Evolutionary conservation across 1,140 invertebrate genomes (phyloP), one percentile per base, ranked within the genome.

Genomic region (Gerris buenoi): DNA sequence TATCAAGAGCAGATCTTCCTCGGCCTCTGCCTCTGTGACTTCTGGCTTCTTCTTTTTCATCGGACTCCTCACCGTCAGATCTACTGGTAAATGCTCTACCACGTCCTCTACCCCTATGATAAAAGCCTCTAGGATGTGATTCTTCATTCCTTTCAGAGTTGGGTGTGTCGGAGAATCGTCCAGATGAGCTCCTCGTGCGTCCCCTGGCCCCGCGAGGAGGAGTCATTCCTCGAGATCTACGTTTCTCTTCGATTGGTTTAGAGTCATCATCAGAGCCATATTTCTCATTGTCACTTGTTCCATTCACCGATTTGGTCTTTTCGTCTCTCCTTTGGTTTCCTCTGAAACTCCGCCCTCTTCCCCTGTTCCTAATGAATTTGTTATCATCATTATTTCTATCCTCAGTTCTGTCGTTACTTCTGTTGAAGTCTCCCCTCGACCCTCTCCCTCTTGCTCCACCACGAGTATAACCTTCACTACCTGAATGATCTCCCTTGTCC

Each of bases 21-120:
- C 62, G 14, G 2, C 62, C 62, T 22, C 62, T 13, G 14, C 58
- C 58, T 22, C 58, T 60, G 3, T 5, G 59, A 18, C 61, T 27
- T 27, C 46, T 59, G 25, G 57, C 68, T 25, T 59, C n/a, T 57
- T 60, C 60, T 33, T 60, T 28, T 25, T 58, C 22, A 56, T 66
- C 46, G 23, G 33, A 46, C 18, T 46, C 25, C 3, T 60, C 62
- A 23, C 25, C 14, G 26, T 57, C 63, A 2, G 26, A 57, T 33
- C 15, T 29, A 13, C 28, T 23, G 2, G 25, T 61, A 2, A 25
- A 15, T 23, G 33, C 62, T 27, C 60, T 56, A 27, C 64, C 63
- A 56, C 64, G 25, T 13, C 65, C 27, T 26, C 64, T 27, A n/a
- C 67, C 63, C 22, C 70, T 64, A 28, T n/a, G n/a, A n/a, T n/a